Percentiles rank a stretch among this genome's conserved stretches.
phyloP scores from a whole-genome alignment of 2,113 vertebrate species.

The Heliornis fulica region DNA sequence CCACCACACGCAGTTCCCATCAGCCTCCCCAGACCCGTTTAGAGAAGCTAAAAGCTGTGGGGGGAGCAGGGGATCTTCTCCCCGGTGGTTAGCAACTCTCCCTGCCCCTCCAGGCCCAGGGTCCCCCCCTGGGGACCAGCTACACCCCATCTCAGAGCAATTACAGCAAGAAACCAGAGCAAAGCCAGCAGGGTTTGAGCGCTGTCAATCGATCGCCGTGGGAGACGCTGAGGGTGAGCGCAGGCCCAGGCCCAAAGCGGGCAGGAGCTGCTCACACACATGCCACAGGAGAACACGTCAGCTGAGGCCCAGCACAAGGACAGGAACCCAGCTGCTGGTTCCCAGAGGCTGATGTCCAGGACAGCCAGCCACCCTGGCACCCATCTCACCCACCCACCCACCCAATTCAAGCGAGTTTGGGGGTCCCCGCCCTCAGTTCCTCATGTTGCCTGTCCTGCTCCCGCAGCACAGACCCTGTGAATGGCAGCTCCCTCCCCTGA shows the following conservation, averaged over 20 bases:
- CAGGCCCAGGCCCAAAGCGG: no score
- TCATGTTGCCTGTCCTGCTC: background rate
- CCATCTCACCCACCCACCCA: background rate
- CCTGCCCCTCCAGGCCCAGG: background rate
- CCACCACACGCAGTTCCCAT: background rate
- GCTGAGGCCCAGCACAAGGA: background rate
- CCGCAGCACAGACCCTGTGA: background rate
- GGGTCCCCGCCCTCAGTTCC: background rate
- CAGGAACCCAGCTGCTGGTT: background rate
- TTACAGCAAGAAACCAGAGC: background rate
- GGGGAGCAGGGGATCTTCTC: no score
- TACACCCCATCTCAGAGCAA: background rate
- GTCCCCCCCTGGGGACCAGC: background rate
- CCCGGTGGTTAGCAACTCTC: background rate
- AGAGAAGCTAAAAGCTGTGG: background rate
- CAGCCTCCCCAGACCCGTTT: background rate
- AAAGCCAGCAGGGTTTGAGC: background rate
- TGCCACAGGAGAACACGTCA: background rate
- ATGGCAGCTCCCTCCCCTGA: background rate
- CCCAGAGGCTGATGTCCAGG: background rate
- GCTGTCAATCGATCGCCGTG: background rate
- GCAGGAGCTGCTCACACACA: background rate
- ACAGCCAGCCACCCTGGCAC: background rate
- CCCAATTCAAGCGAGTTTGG: background rate
- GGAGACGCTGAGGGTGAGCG: background rate